These are phyloP conservation scores for Aspidiotus destructor DNA, from an alignment of 2,888 invertebrate species.

Conservation along the genomic window DNA sequence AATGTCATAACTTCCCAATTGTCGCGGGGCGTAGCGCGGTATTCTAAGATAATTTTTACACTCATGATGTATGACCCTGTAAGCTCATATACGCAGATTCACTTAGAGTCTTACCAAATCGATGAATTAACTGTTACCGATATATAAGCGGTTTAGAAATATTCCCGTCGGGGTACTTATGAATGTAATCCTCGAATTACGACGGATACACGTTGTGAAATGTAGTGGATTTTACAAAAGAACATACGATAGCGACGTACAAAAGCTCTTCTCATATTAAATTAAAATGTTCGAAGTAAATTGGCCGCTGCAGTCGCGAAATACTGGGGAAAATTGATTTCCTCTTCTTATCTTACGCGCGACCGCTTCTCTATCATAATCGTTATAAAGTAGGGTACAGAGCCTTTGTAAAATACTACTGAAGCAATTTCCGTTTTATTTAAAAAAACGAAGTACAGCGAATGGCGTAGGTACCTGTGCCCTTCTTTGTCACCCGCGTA, in stretches of 20 bases:
- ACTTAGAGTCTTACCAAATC: not conserved
- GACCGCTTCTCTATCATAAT: slow-evolving; percentile 10
- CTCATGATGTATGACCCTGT: too few species aligned
- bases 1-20: too few species aligned
- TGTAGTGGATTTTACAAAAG: not conserved
- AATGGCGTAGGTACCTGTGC: not conserved
- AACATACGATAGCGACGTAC: not conserved
- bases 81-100: too few species aligned
- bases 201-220: slow-evolving; percentile 1
- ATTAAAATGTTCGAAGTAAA: slow-evolving; percentile 14
- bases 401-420: slow-evolving; percentile 9
- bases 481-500: not conserved
- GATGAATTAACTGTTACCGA: not conserved
- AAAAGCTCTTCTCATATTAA: slow-evolving; percentile 15
- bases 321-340: slow-evolving; percentile 6
- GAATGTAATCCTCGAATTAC: slow-evolving; percentile 4
- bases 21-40: too few species aligned
- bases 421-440: slow-evolving; percentile 4
- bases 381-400: not conserved
- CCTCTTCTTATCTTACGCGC: slow-evolving; percentile 5
- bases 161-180: slow-evolving; percentile 2
- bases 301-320: slow-evolving; percentile 1
- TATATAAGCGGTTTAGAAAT: slow-evolving; percentile 2
- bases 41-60: too few species aligned
- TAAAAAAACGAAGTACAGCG: not conserved